phyloP scores from a whole-genome alignment of 2,797 vertebrate genomes.

The Sphenopsis melanotis region DNA sequence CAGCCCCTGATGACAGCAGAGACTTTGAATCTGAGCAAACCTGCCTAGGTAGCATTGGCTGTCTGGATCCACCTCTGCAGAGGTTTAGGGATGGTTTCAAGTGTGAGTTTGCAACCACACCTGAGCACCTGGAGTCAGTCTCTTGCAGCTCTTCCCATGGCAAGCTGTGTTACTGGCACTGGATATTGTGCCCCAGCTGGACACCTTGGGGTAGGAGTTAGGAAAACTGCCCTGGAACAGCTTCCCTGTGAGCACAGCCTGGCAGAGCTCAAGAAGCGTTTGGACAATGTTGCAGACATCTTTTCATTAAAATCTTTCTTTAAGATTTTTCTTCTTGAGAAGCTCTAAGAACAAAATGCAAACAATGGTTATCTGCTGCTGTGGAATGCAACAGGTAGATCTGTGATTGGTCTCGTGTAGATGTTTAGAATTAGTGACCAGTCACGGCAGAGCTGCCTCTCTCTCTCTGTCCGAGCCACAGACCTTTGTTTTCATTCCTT shows the following conservation, averaged over 20 bases:
- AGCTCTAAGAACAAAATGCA: no score
- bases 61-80: not conserved
- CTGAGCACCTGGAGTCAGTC: not conserved
- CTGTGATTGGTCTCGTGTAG: no score
- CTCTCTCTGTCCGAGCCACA: no score
- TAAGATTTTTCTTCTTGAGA: no score
- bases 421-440: no score
- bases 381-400: no score
- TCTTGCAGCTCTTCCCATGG: not conserved
- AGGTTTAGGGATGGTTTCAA: not conserved
- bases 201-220: not conserved
- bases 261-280: not conserved
- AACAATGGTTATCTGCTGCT: no score
- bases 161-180: fast-evolving
- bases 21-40: not conserved
- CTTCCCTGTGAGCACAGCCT: not conserved
- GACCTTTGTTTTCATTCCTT: no score
- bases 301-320: no score
- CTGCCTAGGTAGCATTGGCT: fast-evolving
- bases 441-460: no score
- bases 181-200: not conserved
- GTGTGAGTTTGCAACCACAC: not conserved
- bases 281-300: not conserved
- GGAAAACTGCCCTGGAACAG: not conserved
- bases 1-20: not conserved